Evolutionary conservation across 1,140 invertebrate genomes (phyloP).

Genomic region (Aleiodes sp.): DNA sequence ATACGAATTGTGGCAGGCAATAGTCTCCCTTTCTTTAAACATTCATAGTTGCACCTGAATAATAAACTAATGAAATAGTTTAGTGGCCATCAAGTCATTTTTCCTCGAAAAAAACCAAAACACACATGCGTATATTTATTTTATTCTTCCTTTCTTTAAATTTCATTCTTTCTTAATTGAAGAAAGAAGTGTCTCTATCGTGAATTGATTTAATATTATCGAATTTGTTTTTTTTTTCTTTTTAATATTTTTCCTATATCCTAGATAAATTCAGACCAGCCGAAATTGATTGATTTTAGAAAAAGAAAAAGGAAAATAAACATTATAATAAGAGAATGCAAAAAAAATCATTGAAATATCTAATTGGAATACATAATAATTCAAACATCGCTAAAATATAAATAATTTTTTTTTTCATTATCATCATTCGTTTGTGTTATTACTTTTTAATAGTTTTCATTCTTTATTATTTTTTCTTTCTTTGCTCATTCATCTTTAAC

Average conservation of each 20-base stretch:
- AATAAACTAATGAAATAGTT: not conserved
- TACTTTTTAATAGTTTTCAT: slow-evolving; percentile 10
- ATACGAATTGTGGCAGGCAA: not conserved
- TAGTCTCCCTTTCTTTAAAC: no score
- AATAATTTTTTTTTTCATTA: slow-evolving; percentile 50
- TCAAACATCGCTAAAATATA: slow-evolving; percentile 57
- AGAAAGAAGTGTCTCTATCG: slow-evolving; percentile 34
- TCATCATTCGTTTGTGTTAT: not conserved
- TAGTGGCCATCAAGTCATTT: no score
- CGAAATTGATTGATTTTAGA: slow-evolving; percentile 59
- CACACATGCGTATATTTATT: slow-evolving; percentile 5
- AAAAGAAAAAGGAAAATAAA: slow-evolving; percentile 47
- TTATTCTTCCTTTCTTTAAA: not conserved
- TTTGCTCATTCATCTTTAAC: slow-evolving; percentile 21
- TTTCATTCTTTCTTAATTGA: not conserved
- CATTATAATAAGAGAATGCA: slow-evolving; percentile 37
- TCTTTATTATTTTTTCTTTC: slow-evolving; percentile 19
- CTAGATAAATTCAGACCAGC: slow-evolving; percentile 65
- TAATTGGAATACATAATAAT: slow-evolving; percentile 52
- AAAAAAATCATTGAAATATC: slow-evolving; percentile 44
- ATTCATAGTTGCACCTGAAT: no score
- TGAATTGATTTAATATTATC: slow-evolving; percentile 48
- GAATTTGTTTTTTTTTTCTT: not conserved
- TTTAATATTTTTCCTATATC: slow-evolving; percentile 43
- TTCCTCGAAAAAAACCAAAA: not conserved